Conservation (phyloP, 1,140 invertebrate genomes). For the Hylyphantes graminicola region DNA sequence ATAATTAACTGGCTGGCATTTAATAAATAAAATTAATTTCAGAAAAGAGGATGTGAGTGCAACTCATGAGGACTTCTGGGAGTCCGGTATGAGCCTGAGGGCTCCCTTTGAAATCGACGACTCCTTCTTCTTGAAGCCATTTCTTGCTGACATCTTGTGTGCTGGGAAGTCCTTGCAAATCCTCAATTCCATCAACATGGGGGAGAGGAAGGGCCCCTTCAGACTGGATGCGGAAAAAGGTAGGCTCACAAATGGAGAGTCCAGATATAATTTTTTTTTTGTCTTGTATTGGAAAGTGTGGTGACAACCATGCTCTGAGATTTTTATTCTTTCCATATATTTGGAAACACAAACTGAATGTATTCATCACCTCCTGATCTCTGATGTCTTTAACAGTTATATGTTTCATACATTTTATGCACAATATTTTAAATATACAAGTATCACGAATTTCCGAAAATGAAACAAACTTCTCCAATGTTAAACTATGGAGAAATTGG, state of each 20-base stretch:
- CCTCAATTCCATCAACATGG: conserved; percentile 22
- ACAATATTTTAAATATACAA: too few species aligned
- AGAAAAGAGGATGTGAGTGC: conserved; percentile 15
- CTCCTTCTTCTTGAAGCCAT: conserved; percentile 37
- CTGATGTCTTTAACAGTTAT: too few species aligned
- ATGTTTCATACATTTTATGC: too few species aligned
- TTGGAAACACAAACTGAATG: not conserved
- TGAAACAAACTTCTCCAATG: too few species aligned
- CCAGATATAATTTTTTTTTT: not conserved
- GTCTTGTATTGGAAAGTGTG: conserved; percentile 35
- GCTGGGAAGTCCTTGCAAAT: conserved; percentile 47
- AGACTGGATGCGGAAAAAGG: conserved; percentile 30
- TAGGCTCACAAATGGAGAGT: too few species aligned
- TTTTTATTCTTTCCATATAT: conserved; percentile 25
- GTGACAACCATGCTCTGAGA: conserved; percentile 17
- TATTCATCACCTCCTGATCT: not conserved
- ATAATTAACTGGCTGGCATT: too few species aligned
- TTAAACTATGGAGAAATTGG: too few species aligned
- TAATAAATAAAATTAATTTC: too few species aligned
- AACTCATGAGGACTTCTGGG: conserved; percentile 33
- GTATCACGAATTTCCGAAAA: too few species aligned
- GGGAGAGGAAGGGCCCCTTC: conserved; percentile 21
- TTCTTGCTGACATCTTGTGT: conserved; percentile 32
- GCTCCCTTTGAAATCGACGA: conserved; percentile 6
- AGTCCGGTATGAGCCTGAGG: conserved; percentile 5